Conservation (phyloP, 1,140 invertebrate species). For the Zaprionus nigranus region DNA sequence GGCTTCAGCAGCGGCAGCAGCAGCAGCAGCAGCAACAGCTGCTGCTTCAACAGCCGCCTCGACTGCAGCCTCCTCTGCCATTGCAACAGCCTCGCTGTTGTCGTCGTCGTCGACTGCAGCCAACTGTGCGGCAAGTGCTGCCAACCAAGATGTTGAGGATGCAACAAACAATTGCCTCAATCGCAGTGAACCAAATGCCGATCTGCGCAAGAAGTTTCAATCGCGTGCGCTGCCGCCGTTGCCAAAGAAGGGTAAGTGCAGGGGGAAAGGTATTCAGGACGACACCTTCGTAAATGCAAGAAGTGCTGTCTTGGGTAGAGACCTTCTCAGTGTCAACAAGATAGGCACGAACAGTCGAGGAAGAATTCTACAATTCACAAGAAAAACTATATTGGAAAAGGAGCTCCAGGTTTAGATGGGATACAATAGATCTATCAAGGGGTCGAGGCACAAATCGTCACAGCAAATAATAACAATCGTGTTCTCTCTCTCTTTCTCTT, state of each 20-base stretch:
- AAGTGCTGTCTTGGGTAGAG: too few species aligned
- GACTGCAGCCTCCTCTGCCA: slow-evolving; percentile 16
- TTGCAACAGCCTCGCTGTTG: slow-evolving; percentile 9
- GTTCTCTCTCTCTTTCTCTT: neutral
- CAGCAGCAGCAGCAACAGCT: slow-evolving; percentile 15
- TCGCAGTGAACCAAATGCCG: slow-evolving; percentile 63
- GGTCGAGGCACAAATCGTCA: too few species aligned
- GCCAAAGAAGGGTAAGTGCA: slow-evolving; percentile 86
- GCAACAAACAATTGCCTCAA: slow-evolving; percentile 37
- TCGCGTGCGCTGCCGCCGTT: slow-evolving; percentile 92
- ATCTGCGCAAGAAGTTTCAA: slow-evolving; percentile 85
- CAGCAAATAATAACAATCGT: neutral
- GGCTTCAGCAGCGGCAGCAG: slow-evolving; percentile 1
- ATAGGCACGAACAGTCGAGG: too few species aligned
- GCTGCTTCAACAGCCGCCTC: slow-evolving; percentile 25
- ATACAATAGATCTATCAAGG: too few species aligned
- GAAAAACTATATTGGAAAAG: too few species aligned
- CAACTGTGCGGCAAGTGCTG: slow-evolving; percentile 6
- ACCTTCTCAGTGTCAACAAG: too few species aligned
- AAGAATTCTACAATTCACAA: too few species aligned
- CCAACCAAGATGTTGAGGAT: slow-evolving; percentile 28
- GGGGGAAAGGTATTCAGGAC: neutral
- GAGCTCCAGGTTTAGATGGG: too few species aligned
- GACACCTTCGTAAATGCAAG: too few species aligned
- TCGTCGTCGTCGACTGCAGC: neutral